Evolutionary conservation across 2,888 invertebrate species (phyloP).

Genomic region (Thymelicus lineola): DNA sequence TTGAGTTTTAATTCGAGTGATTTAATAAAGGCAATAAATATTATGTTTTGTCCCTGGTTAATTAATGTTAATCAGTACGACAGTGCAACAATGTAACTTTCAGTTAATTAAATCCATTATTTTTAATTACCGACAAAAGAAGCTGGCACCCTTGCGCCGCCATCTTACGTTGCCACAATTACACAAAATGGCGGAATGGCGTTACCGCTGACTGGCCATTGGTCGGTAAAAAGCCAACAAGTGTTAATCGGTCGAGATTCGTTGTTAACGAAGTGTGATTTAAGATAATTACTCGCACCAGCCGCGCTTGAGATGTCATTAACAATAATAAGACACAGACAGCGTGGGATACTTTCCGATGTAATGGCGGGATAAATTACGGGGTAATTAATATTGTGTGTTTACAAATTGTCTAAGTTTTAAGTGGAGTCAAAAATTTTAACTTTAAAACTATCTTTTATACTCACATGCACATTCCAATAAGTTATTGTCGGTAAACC

Average conservation of each 20-base stretch:
- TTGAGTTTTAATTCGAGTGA: no score
- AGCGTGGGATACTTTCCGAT: constrained; percentile 47
- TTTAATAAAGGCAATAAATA: no score
- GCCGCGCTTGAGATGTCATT: constrained; percentile 42
- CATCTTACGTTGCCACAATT: constrained; percentile 71
- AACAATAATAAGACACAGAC: constrained; percentile 43
- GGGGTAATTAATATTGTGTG: constrained; percentile 29
- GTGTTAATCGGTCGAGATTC: constrained; percentile 77
- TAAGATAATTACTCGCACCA: constrained; percentile 63
- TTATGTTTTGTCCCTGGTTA: background rate
- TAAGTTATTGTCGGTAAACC: no score
- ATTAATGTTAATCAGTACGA: background rate
- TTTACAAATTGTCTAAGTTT: constrained; percentile 13
- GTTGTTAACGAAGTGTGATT: constrained; percentile 72
- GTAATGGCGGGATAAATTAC: constrained; percentile 30
- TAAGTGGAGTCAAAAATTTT: background rate
- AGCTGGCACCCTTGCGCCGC: constrained; percentile 35
- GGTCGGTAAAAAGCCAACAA: constrained; percentile 70
- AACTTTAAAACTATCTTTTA: no score
- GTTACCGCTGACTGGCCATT: constrained; percentile 54
- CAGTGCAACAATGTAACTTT: background rate
- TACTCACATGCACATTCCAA: no score
- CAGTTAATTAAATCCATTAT: background rate
- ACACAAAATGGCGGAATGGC: constrained; percentile 77
- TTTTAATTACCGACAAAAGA: constrained; percentile 7